Evolutionary conservation across 1,140 invertebrate genomes (phyloP).

Genomic region (Dreissena polymorpha): DNA sequence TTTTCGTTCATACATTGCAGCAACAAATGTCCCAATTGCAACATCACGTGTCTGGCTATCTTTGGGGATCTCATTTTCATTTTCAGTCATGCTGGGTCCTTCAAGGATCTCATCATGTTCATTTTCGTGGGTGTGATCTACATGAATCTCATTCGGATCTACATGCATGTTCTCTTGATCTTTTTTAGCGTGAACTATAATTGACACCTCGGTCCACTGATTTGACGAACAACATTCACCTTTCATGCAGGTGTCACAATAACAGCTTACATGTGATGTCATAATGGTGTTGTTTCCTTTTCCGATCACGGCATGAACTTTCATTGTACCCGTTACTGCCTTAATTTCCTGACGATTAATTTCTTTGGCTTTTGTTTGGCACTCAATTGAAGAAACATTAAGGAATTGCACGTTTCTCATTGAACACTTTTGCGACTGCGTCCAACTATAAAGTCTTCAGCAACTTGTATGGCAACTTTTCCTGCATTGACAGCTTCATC

Average conservation of each 20-base stretch:
- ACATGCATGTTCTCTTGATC: no score
- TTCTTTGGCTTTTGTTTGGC: slow-evolving; percentile 25
- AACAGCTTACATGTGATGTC: neutral
- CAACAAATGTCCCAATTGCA: slow-evolving; percentile 4
- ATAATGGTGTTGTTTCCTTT: slow-evolving; percentile 33
- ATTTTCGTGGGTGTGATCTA: neutral
- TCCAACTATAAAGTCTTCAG: slow-evolving; percentile 21
- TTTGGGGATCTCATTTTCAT: no score
- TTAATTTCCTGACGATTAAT: neutral
- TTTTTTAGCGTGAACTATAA: no score
- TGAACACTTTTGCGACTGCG: slow-evolving; percentile 29
- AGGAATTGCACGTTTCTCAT: slow-evolving; percentile 29
- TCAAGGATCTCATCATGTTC: neutral
- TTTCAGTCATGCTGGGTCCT: no score
- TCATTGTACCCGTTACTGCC: slow-evolving; percentile 51
- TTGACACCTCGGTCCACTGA: neutral
- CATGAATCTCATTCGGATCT: no score
- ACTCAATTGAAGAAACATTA: slow-evolving; percentile 21
- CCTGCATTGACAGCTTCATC: no score
- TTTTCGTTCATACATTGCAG: slow-evolving; percentile 24
- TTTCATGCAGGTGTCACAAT: neutral
- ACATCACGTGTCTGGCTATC: no score
- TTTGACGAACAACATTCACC: neutral
- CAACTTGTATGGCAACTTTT: slow-evolving; percentile 33
- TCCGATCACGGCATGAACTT: slow-evolving; percentile 54